A percentile compares a stretch with the other conserved stretches of the same genome.
phyloP scores from a whole-genome alignment of 2,888 invertebrate genomes.

The Agrilus cyanescens region DNA sequence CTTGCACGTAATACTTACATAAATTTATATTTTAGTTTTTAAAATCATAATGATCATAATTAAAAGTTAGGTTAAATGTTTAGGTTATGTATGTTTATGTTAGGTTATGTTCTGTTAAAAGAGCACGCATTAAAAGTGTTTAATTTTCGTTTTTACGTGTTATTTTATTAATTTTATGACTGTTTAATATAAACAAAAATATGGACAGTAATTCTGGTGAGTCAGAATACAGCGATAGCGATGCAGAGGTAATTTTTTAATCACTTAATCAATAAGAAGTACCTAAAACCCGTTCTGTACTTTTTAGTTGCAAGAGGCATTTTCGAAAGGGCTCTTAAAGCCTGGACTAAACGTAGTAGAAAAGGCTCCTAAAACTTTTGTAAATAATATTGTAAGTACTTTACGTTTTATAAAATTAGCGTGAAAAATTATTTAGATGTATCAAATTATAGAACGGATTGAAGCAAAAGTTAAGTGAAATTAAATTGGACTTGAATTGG shows the following conservation, averaged over 20 bases:
- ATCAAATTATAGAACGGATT: constrained; percentile 41
- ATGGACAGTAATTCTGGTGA: constrained; percentile 18
- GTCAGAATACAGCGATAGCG: constrained; percentile 26
- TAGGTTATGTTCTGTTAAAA: too few species aligned
- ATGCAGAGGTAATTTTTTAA: constrained; percentile 22
- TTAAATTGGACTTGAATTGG: constrained; percentile 70
- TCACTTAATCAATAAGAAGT: background rate
- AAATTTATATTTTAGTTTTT: too few species aligned
- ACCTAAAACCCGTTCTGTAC: background rate
- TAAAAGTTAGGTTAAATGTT: too few species aligned
- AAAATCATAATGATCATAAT: too few species aligned
- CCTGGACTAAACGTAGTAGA: constrained; percentile 70
- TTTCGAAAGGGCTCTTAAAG: constrained; percentile 71
- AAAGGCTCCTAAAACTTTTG: constrained; percentile 42
- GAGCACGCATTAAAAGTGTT: too few species aligned
- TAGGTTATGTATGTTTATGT: too few species aligned
- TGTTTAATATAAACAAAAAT: too few species aligned
- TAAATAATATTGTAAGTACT: constrained; percentile 62
- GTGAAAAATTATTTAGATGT: background rate
- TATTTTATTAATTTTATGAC: too few species aligned
- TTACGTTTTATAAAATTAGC: background rate
- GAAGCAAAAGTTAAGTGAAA: constrained; percentile 56
- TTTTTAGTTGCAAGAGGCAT: constrained; percentile 77
- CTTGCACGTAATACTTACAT: too few species aligned
- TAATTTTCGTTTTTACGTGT: too few species aligned